A percentile compares a stretch with the other conserved stretches of the same genome.
These are phyloP conservation scores for Bambusicola thoracicus DNA, from an alignment of 2,113 vertebrate species.

Conservation along the genomic window DNA sequence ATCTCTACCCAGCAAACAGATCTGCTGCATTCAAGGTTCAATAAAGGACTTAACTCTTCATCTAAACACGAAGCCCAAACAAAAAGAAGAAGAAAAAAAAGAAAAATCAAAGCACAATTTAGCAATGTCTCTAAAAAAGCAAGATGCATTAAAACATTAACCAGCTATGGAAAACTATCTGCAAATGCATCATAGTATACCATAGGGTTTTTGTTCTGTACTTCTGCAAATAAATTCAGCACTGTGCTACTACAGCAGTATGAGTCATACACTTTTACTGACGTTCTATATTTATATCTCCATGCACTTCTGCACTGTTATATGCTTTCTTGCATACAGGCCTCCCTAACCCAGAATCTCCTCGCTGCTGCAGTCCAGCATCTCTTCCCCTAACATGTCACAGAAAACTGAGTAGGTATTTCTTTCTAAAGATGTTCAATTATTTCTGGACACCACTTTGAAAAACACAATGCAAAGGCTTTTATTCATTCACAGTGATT, in stretches of 20 bases:
- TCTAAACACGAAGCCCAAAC: constrained; percentile 40
- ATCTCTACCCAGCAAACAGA: constrained; percentile 70
- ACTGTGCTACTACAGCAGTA: constrained; percentile 60
- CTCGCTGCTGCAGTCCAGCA: neutral
- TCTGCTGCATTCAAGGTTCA: constrained; percentile 69
- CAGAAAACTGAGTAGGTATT: neutral
- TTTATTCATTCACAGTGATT: neutral
- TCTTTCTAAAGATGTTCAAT: neutral
- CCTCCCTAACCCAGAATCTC: constrained; percentile 21
- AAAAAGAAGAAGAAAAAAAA: neutral
- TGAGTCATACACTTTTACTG: constrained; percentile 63
- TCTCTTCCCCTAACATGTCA: neutral
- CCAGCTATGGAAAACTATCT: constrained; percentile 40
- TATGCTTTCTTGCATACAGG: neutral
- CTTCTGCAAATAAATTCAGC: constrained; percentile 66
- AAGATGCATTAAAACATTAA: constrained; percentile 60
- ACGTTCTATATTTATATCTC: constrained; percentile 60
- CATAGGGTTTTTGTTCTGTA: constrained; percentile 53
- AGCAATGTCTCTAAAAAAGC: constrained; percentile 7
- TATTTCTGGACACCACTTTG: neutral
- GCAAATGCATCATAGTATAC: constrained; percentile 45
- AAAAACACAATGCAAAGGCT: neutral
- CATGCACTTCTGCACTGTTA: constrained; percentile 43
- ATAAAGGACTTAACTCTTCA: constrained; percentile 60
- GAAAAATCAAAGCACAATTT: constrained; percentile 29